phyloP scores from a whole-genome alignment of 1,140 invertebrate genomes.

The Listronotus bonariensis region DNA sequence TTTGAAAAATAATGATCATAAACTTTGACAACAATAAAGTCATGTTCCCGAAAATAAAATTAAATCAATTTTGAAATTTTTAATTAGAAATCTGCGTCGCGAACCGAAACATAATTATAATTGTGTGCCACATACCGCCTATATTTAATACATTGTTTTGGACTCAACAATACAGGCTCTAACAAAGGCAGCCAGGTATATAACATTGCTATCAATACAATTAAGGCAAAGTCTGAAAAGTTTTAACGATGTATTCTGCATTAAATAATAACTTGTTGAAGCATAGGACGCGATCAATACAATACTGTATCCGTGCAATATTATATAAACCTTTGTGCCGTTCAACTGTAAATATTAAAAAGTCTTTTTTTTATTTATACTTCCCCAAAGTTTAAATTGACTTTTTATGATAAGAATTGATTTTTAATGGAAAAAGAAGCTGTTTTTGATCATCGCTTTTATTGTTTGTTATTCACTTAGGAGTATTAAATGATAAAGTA shows the following conservation, averaged over 20 bases:
- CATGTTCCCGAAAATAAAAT: too few species aligned
- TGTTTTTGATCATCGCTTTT: neutral
- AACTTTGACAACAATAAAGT: too few species aligned
- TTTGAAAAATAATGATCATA: too few species aligned
- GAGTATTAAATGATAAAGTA: too few species aligned
- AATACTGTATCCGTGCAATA: constrained; percentile 42
- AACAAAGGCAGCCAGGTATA: constrained; percentile 52
- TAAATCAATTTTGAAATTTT: constrained; percentile 41
- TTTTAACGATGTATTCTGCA: constrained; percentile 56
- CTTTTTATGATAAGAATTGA: neutral
- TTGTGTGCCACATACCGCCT: constrained; percentile 49
- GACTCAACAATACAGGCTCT: constrained; percentile 41
- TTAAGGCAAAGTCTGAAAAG: constrained; percentile 55
- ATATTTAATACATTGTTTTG: constrained; percentile 52
- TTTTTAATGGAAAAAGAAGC: neutral
- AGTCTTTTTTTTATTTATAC: neutral
- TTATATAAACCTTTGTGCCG: constrained; percentile 23
- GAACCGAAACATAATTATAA: constrained; percentile 54
- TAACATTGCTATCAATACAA: constrained; percentile 50
- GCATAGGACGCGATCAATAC: constrained; percentile 50
- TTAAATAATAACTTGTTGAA: constrained; percentile 54
- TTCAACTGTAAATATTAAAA: neutral
- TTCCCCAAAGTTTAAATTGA: neutral
- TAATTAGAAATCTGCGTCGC: constrained; percentile 50
- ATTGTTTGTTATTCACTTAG: too few species aligned